phyloP scores from a whole-genome alignment of 1,140 invertebrate species.

The Arion vulgaris region DNA sequence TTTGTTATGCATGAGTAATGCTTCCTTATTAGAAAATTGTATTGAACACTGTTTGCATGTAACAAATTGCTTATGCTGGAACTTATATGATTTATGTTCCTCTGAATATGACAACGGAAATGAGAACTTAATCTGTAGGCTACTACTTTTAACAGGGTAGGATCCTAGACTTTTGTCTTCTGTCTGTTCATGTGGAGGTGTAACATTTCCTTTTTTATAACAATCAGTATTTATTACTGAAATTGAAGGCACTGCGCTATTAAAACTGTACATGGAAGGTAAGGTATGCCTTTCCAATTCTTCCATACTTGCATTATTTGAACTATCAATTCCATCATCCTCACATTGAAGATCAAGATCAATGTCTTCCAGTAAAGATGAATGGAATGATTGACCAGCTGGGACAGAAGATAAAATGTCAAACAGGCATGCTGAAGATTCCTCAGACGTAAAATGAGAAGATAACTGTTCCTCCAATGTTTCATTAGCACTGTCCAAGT shows the following conservation, averaged over 20 bases:
- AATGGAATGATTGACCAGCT: not conserved
- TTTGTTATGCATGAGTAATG: not conserved
- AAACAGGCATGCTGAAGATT: slow-evolving; percentile 7
- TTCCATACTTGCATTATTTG: not conserved
- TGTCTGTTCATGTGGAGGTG: not conserved
- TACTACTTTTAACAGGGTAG: not conserved
- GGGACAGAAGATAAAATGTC: slow-evolving; percentile 12
- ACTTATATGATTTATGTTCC: not conserved
- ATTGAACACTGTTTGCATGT: not conserved
- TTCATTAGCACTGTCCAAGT: not conserved
- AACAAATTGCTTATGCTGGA: not conserved
- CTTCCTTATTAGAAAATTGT: slow-evolving; percentile 18
- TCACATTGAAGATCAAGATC: slow-evolving; percentile 26
- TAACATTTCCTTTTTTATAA: not conserved
- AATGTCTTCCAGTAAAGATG: slow-evolving; percentile 22
- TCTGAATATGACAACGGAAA: not conserved
- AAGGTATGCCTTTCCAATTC: not conserved
- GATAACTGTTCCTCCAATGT: not conserved
- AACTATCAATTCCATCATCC: slow-evolving; percentile 2
- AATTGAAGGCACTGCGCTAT: not conserved
- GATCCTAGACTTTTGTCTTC: not conserved
- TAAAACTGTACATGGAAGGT: not conserved
- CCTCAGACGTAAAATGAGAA: not conserved
- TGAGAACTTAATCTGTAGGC: not conserved
- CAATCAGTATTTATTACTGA: not conserved